Evolutionary conservation across 2,797 vertebrate species (phyloP).

Genomic region (Hydrophis major): DNA sequence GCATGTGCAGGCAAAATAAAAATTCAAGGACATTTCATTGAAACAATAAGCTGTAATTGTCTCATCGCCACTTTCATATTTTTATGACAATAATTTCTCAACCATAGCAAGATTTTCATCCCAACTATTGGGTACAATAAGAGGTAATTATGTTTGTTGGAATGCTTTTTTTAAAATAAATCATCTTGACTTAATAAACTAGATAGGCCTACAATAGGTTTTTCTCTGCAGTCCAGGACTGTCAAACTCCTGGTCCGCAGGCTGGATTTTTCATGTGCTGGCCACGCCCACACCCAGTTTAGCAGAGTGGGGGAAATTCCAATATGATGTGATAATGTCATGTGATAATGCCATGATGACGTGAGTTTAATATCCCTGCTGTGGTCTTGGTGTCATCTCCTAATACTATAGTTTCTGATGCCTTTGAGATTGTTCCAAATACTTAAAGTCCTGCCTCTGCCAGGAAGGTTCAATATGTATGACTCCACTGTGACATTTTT

Average conservation of each 20-base stretch:
- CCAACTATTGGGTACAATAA: neutral
- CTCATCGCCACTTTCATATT: neutral
- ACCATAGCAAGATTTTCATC: neutral
- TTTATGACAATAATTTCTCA: constrained; percentile 5
- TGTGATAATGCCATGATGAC: too few relatives aligned
- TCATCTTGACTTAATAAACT: neutral
- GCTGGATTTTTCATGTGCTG: too few relatives aligned
- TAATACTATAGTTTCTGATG: neutral
- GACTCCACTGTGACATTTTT: neutral
- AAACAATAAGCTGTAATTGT: constrained; percentile 6
- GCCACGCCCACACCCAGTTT: too few relatives aligned
- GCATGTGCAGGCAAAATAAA: constrained; percentile 10
- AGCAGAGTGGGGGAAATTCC: too few relatives aligned
- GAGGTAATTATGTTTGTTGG: neutral
- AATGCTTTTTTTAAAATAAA: neutral
- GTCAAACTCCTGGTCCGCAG: too few relatives aligned
- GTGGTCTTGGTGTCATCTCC: neutral
- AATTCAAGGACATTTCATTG: constrained; percentile 17
- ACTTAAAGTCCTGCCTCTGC: neutral
- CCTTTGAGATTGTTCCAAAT: neutral
- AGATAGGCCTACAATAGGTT: neutral
- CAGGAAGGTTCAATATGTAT: neutral
- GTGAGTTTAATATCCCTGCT: too few relatives aligned
- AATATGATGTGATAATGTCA: too few relatives aligned
- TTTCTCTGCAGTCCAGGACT: neutral